These are phyloP conservation scores for Petrocephalus zakoni DNA, from an alignment of 2,113 vertebrate species.

Conservation along the genomic window DNA sequence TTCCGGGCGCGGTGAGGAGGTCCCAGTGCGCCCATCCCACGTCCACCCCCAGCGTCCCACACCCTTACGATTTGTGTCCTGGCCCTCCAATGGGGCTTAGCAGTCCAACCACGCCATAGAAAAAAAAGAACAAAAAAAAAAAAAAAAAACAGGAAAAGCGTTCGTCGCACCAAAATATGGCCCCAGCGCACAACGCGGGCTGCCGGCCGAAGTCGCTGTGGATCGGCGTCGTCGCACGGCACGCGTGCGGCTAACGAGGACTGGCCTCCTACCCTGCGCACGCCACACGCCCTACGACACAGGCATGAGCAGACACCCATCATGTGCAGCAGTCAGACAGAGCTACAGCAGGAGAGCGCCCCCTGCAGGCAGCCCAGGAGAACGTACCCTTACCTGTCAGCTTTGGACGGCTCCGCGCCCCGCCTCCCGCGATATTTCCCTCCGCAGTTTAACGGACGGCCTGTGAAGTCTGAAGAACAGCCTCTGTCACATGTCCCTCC, in stretches of 20 bases:
- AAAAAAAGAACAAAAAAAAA: background rate
- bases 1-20: background rate
- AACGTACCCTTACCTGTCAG: constrained; percentile 83
- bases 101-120: constrained; percentile 34
- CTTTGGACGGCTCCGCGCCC: constrained; percentile 72
- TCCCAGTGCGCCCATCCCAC: background rate
- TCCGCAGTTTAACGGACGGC: constrained; percentile 79
- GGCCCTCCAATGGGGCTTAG: constrained; percentile 12
- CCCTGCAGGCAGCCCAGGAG: constrained; percentile 43
- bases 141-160: constrained; percentile 19
- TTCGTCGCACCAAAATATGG: constrained; percentile 1
- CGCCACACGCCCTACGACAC: background rate
- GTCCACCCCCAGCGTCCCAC: constrained; percentile 16
- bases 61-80: background rate
- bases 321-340: constrained; percentile 17
- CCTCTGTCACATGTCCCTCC: constrained; percentile 88
- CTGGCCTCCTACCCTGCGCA: background rate
- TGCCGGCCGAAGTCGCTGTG: background rate
- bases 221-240: background rate
- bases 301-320: constrained; percentile 17
- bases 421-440: constrained; percentile 74
- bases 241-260: background rate
- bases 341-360: constrained; percentile 29
- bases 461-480: constrained; percentile 94
- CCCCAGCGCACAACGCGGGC: background rate